Evolutionary conservation across 2,888 invertebrate species (phyloP).

Genomic region (Leptinotarsa tumamoca): DNA sequence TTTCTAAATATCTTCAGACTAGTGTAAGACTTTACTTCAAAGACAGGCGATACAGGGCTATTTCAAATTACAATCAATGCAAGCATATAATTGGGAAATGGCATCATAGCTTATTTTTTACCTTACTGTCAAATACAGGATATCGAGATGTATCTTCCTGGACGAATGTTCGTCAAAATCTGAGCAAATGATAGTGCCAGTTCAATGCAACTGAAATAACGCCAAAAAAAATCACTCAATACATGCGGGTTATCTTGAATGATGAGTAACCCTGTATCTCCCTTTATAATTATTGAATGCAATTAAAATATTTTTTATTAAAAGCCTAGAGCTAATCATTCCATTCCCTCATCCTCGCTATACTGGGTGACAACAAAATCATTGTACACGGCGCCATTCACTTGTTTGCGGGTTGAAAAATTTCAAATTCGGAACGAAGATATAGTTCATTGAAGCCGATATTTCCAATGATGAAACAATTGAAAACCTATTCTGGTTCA

Average conservation of each 20-base stretch:
- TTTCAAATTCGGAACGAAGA: too few relatives aligned
- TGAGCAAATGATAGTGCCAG: constrained; percentile 5
- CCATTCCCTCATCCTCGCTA: constrained; percentile 7
- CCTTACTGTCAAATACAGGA: not conserved
- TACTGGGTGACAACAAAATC: not conserved
- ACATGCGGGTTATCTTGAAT: not conserved
- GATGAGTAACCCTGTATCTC: constrained; percentile 12
- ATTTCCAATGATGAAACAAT: too few relatives aligned
- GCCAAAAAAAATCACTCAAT: not conserved
- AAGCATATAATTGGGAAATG: not conserved
- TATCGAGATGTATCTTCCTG: not conserved
- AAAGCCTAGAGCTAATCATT: constrained; percentile 9
- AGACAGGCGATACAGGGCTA: constrained; percentile 9
- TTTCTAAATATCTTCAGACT: not conserved
- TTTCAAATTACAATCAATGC: not conserved
- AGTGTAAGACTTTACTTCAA: not conserved
- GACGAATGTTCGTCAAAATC: not conserved
- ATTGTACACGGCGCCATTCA: too few relatives aligned
- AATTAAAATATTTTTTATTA: not conserved
- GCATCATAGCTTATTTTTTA: not conserved
- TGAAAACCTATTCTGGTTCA: too few relatives aligned
- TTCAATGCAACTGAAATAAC: not conserved
- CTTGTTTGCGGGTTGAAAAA: too few relatives aligned
- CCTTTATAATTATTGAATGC: not conserved
- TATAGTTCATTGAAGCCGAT: too few relatives aligned